These are phyloP conservation scores for Ametastegia equiseti DNA, from an alignment of 2,888 invertebrate species.

Conservation along the genomic window DNA sequence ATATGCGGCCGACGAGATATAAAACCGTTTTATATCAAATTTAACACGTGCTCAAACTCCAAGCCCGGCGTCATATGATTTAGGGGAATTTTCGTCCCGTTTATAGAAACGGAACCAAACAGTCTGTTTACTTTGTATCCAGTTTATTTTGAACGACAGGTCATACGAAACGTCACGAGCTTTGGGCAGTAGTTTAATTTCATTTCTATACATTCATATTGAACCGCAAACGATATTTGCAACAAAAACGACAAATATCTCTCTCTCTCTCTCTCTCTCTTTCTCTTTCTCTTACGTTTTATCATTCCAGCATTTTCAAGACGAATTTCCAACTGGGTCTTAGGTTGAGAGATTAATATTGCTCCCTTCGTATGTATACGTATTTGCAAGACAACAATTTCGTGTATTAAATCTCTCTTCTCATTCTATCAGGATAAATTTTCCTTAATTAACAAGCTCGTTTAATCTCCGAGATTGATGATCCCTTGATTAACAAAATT, in stretches of 20 bases:
- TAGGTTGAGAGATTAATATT: background rate
- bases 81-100: constrained; percentile 13
- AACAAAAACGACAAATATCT: background rate
- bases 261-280: background rate
- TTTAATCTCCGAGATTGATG: background rate
- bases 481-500: background rate
- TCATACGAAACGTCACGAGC: background rate
- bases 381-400: background rate
- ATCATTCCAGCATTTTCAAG: background rate
- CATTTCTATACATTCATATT: background rate
- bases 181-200: background rate
- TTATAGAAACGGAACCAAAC: background rate
- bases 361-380: background rate
- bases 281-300: background rate
- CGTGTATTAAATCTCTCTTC: background rate
- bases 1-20: background rate
- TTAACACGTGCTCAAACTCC: constrained; percentile 14
- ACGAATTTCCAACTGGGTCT: background rate
- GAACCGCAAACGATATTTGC: too few species aligned
- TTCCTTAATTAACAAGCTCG: background rate
- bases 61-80: background rate
- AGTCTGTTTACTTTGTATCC: constrained; percentile 21
- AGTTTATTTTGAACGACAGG: background rate
- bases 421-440: background rate
- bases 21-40: constrained; percentile 18